Conservation (phyloP, 2,888 invertebrate genomes). For the Ophraella communa region DNA sequence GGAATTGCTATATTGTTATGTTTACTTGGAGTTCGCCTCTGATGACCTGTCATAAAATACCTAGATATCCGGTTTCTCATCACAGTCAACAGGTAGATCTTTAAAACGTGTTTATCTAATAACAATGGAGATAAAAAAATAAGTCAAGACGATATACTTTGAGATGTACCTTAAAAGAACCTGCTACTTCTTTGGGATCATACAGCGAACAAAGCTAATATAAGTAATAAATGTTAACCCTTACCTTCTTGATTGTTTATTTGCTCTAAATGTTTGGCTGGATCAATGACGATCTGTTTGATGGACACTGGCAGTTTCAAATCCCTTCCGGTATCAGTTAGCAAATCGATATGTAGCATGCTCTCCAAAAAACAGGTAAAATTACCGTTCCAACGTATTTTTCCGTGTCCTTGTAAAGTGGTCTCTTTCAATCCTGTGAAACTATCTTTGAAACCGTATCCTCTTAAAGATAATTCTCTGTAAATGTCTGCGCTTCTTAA, state of each 20-base stretch:
- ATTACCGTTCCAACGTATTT: conserved; percentile 65
- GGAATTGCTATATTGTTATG: too few species aligned
- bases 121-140: too few species aligned
- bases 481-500: conserved; percentile 49
- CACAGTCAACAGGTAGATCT: too few species aligned
- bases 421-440: conserved; percentile 63
- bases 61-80: too few species aligned
- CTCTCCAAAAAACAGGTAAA: conserved; percentile 76
- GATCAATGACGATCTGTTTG: conserved; percentile 64
- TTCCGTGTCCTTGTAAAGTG: conserved; percentile 58
- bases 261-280: conserved; percentile 53
- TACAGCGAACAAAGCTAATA: too few species aligned
- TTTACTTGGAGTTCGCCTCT: too few species aligned
- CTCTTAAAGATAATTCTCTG: conserved; percentile 62
- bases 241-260: conserved; percentile 18
- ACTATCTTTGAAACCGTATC: conserved; percentile 63
- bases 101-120: too few species aligned
- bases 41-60: too few species aligned
- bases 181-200: too few species aligned
- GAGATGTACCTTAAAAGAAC: too few species aligned
- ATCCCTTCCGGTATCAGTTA: conserved; percentile 58
- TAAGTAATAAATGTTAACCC: neutral
- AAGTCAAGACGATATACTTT: too few species aligned
- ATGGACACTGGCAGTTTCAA: conserved; percentile 67
- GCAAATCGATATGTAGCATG: conserved; percentile 69